Base-by-base conservation (phyloP, 2,797 vertebrate genomes). In the Leuciscus waleckii region DNA sequence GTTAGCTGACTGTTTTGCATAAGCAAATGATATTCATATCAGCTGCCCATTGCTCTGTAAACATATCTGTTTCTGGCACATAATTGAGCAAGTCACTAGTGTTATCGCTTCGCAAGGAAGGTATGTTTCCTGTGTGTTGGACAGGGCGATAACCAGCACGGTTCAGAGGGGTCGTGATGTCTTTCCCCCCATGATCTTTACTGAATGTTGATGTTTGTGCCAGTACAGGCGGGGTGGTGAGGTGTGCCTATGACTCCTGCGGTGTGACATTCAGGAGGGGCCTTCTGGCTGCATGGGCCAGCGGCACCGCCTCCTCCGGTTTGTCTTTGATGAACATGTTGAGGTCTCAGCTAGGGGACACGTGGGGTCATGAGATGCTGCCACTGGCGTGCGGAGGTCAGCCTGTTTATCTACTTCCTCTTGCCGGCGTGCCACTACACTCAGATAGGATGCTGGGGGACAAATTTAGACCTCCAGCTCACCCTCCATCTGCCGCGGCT, bases 401-500 rank as follows among this genome's bases (percentile, higher is more conserved):
- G 89, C 82, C 89, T 88, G 85, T 88, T 88, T 87, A 92, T 88
- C 88, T 89, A 93, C 93, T 95, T 95, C 94, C 94, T 94, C 88
- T 93, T 94, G 93, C 92, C 92, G 92, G 89, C 91, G 87, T 93
- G 93, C 86, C 91, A 93, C 92, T 94, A 91, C 93, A 93, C 94
- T 94, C 93, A 87, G 90, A 95, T 93, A 96, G 94, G 94, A 95
- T 95, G 95, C 94, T 96, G 94, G 93, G 93, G 94, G 94, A 95
- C 95, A 95, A 95, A 96, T 95, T 95, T 96, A 96, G 95, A 95
- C 94, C 94, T 94, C 92, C 92, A 94, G 93, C 93, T 95, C 94
- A 92, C 93, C 94, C 94, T 96, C 95, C 95, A 95, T 96, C 95
- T 96, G 95, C 94, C 91, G 87, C 92, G 93, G 93, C 94, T 94